Conservation (phyloP, 30 jellyfish, hydroid and myxozoan genomes). For the Aurelia sp. region DNA sequence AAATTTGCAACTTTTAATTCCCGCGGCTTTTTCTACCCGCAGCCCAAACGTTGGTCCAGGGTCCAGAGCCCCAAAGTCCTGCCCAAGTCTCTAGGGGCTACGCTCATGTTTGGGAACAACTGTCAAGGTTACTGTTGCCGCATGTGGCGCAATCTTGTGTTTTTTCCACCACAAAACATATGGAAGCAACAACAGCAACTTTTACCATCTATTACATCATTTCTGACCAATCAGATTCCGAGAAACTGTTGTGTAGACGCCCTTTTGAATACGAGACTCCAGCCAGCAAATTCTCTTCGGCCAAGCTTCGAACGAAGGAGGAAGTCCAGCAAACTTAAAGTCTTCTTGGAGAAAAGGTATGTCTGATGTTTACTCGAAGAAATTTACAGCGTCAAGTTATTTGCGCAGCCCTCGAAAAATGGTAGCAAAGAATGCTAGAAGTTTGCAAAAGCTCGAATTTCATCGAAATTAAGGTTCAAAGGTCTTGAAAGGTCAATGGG, state of each 20-base stretch:
- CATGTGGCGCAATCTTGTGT: neutral
- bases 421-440: too few species aligned
- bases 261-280: neutral
- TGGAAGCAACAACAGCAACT: neutral
- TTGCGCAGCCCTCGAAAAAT: too few species aligned
- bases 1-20: too few species aligned
- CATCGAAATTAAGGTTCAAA: too few species aligned
- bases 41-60: too few species aligned
- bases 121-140: neutral
- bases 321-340: neutral
- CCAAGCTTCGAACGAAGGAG: neutral
- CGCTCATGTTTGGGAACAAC: too few species aligned
- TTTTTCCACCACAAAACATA: neutral
- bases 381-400: too few species aligned
- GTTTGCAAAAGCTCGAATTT: too few species aligned
- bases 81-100: too few species aligned
- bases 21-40: too few species aligned
- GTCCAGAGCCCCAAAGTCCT: too few species aligned
- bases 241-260: neutral
- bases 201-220: conserved; percentile 13
- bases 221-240: conserved; percentile 36
- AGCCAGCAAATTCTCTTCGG: neutral
- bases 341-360: neutral
- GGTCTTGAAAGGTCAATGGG: too few species aligned
- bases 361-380: neutral